Evolutionary conservation across 2,797 vertebrate species (phyloP).

Genomic region (Avahi laniger): DNA sequence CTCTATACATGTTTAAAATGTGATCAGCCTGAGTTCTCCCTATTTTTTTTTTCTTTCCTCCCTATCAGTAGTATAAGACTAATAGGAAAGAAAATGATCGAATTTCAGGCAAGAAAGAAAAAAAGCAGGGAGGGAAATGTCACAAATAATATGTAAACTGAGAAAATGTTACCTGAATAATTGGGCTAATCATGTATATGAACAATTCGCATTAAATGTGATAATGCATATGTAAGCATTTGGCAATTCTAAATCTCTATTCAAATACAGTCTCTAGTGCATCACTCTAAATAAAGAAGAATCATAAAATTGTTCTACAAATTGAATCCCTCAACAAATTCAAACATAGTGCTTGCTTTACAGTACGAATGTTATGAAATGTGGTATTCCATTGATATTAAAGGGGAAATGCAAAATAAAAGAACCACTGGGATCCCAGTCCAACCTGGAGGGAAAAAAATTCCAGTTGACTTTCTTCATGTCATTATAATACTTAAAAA

Average conservation of each 20-base stretch:
- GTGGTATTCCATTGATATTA: not conserved
- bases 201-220: not conserved
- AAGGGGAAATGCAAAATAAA: not conserved
- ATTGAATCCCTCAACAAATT: not conserved
- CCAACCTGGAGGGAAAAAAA: not conserved
- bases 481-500: not conserved
- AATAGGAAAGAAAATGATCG: slow-evolving; percentile 34
- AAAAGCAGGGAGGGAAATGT: not conserved
- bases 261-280: not conserved
- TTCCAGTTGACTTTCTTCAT: not conserved
- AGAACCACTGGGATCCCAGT: not conserved
- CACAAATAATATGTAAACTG: not conserved
- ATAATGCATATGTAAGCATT: not conserved
- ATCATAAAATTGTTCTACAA: not conserved
- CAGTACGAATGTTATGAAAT: not conserved
- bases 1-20: slow-evolving; percentile 14
- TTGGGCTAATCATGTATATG: not conserved
- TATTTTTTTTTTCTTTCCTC: not conserved
- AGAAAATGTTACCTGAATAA: slow-evolving; percentile 41
- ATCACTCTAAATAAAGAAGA: slow-evolving; percentile 19
- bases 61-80: not conserved
- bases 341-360: not conserved
- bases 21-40: not conserved
- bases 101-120: slow-evolving; percentile 8
- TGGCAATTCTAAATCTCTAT: slow-evolving; percentile 24